phyloP scores from a whole-genome alignment of 2,113 vertebrate species.

The Apus apus region DNA sequence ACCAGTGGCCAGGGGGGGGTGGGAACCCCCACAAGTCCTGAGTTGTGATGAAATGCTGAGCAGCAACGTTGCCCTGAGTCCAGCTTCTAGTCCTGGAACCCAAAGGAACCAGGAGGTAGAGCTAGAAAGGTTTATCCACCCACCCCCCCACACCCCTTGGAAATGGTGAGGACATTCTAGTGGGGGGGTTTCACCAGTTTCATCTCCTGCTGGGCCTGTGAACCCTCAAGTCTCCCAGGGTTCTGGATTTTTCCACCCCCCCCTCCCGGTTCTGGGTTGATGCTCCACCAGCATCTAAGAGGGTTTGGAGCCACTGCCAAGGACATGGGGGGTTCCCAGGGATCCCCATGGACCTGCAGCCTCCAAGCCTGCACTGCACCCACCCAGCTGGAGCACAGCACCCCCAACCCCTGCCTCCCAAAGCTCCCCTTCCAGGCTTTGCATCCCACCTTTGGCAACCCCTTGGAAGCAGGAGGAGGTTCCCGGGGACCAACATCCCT shows the following conservation, averaged over 20 bases:
- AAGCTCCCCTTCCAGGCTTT: neutral
- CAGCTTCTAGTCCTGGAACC: too few species aligned
- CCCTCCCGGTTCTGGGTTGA: neutral
- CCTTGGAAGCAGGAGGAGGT: neutral
- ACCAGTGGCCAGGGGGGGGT: neutral
- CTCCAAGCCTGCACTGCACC: neutral
- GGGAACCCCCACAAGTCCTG: too few species aligned
- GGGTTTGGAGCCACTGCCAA: too few species aligned
- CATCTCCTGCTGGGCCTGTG: neutral
- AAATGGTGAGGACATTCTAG: neutral
- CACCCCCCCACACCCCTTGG: too few species aligned
- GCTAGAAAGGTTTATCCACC: neutral
- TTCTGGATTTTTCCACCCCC: too few species aligned
- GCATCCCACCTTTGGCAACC: neutral
- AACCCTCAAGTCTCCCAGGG: neutral
- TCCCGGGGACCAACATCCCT: too few species aligned
- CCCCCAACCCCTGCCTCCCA: accelerated
- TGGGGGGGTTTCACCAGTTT: neutral
- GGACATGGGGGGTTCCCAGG: too few species aligned
- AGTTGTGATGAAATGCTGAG: neutral
- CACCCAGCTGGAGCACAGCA: neutral
- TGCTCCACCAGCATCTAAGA: neutral
- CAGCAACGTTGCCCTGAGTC: too few species aligned
- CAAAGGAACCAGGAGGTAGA: neutral
- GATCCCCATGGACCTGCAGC: neutral